Evolutionary conservation across 2,888 invertebrate species (phyloP), one percentile per base, ranked within the genome.

Genomic region (Macrophya alboannulata): DNA sequence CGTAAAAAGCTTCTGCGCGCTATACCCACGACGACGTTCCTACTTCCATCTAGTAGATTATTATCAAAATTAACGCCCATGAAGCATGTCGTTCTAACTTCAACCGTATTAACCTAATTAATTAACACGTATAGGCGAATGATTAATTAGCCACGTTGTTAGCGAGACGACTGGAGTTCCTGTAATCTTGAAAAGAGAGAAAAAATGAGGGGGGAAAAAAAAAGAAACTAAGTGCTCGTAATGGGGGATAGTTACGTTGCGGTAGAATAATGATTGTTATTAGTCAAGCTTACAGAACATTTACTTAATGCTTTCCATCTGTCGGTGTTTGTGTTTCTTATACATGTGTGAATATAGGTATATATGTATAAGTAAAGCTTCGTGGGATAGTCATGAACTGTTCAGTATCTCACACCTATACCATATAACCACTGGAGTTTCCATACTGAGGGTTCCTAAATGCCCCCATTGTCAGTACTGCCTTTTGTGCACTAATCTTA

Each of bases 231-330:
- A 45, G 10, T 45, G 21, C 45, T 10, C 37, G 31, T 77, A 51
- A 45, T 51, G 77, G 51, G 12, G 25, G 55, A n/a, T 4, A 48
- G 51, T 81, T 62, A 43, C 59, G 43, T 40, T 8, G 62, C 17
- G 62, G 59, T 40, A 43, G 43, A 81, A 81, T 81, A 81, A 81
- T 81, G 81, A 43, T 62, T 25, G 81, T 62, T 62, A 81, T 81
- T 81, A 81, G 81, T 81, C 81, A 81, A 62, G 81, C 81, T 81
- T 81, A 81, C 21, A 51, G 59, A 81, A 81, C 81, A 62, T 62
- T 62, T 81, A 51, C 62, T 81, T 43, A 81, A 81, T 62, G 81
- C 62, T 17, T 81, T 31, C 62, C 55, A 77, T 77, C 21, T 43
- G 62, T 25, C 21, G 74, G 74, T 74, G 74, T 71, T 71, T 40